Evolutionary conservation across 2,113 vertebrate genomes (phyloP).

Genomic region (Podocnemis expansa): DNA sequence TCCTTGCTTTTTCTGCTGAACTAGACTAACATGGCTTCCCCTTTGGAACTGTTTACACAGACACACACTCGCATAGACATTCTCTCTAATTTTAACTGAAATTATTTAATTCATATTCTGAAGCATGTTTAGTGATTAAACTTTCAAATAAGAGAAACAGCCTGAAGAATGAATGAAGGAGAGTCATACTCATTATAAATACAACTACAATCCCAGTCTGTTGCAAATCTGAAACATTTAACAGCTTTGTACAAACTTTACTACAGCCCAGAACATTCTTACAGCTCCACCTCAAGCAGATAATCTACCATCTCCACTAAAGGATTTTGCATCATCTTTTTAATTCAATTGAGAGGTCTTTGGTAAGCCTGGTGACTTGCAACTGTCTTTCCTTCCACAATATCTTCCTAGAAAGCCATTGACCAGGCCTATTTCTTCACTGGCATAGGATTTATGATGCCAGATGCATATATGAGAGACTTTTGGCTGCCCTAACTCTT

Average conservation of each 20-base stretch:
- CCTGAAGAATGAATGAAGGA: neutral
- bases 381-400: neutral
- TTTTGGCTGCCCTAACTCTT: neutral
- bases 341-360: neutral
- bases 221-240: neutral
- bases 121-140: neutral
- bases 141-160: neutral
- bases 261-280: neutral
- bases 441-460: neutral
- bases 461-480: neutral
- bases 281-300: neutral
- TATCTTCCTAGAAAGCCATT: neutral
- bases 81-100: neutral
- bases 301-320: neutral
- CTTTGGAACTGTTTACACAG: neutral
- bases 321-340: neutral
- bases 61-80: neutral
- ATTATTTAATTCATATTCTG: neutral
- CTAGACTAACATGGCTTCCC: no score
- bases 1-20: no score
- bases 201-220: neutral
- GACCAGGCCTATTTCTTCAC: neutral
- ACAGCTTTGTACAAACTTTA: neutral
- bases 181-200: neutral
- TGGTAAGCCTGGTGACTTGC: neutral